Base-by-base conservation (phyloP, 1,140 invertebrate genomes). In the Cephus cinctus region DNA sequence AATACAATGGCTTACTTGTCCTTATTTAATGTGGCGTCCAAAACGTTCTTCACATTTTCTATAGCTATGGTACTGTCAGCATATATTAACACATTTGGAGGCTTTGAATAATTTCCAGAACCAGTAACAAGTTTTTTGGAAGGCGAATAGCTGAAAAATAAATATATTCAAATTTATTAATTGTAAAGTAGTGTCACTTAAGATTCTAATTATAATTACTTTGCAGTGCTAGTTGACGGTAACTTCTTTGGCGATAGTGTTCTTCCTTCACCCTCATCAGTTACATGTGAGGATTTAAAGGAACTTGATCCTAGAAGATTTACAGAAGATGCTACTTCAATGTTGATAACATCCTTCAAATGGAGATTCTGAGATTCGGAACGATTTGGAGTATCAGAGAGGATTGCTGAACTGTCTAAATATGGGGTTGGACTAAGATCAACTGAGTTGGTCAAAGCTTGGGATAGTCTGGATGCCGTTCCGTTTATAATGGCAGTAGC, bases 21-120 rank as follows among this genome's bases (percentile, higher is more conserved):
- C 57, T 75, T 80, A 65, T 88, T 84, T 12, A 94, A 65, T 34
- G 87, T 83, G 53, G 82, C 77, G 15, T 80, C 72, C 6, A 94
- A 65, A 2, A 88, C 83, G 16, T 74, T 69, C 62, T 85, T 84
- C 15, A 90, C 82, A 65, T 84, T 86, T 34, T 89, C 84, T 54
- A 84, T 85, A 16, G 85, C 83, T 16, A 82, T 78, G 32, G 80
- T 57, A 63, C 87, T 89, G 59, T 93, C 89, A 12, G 88, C 86
- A 72, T 90, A 92, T 22, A 94, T 84, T 18, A 93, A 77, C 49
- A 94, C 81, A 75, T 92, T 92, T 3, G 88, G 87, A 14, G 90
- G 89, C 77, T 91, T 88, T 5, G 61, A 47, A 42, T 47, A 47
- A 41, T 31, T 32, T 3, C 54, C 20, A 23, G 25, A 31, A 22